phyloP scores from a whole-genome alignment of 2,113 vertebrate genomes.

The Paradisaea rubra region DNA sequence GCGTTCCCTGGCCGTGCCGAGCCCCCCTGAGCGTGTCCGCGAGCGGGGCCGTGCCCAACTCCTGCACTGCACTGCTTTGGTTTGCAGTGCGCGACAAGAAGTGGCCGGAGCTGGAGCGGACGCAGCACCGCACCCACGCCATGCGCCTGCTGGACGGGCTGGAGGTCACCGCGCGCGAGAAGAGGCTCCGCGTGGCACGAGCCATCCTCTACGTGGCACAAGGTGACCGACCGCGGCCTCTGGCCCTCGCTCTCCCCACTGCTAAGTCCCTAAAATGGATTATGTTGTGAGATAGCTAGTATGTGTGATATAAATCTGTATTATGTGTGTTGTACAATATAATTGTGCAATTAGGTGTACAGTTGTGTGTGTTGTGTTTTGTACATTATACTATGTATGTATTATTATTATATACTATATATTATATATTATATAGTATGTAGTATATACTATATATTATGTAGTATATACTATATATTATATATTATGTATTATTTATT shows the following conservation, averaged over 20 bases:
- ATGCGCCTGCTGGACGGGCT: constrained; percentile 92
- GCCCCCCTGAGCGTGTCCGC: rapidly evolving
- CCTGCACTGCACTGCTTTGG: not conserved
- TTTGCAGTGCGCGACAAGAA: constrained; percentile 83
- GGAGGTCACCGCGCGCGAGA: constrained; percentile 89
- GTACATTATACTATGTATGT: rapidly evolving
- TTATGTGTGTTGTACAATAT: not conserved
- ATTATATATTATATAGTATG: too few species aligned
- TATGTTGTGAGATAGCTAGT: rapidly evolving
- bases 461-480: too few species aligned
- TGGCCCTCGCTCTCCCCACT: rapidly evolving
- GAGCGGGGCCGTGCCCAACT: not conserved
- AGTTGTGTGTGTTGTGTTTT: rapidly evolving
- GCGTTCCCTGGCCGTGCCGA: rapidly evolving
- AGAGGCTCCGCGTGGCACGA: constrained; percentile 85
- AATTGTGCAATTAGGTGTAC: too few species aligned
- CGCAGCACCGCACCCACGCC: constrained; percentile 86
- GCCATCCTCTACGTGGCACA: constrained; percentile 95
- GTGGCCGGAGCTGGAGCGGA: constrained; percentile 85
- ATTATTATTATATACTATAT: too few species aligned
- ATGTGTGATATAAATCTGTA: rapidly evolving
- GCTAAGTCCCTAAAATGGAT: rapidly evolving
- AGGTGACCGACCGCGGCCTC: constrained; percentile 53
- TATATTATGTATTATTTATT: too few species aligned
- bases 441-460: not conserved